Conservation (phyloP, 2,797 vertebrate species). For the Myotis daubentonii region DNA sequence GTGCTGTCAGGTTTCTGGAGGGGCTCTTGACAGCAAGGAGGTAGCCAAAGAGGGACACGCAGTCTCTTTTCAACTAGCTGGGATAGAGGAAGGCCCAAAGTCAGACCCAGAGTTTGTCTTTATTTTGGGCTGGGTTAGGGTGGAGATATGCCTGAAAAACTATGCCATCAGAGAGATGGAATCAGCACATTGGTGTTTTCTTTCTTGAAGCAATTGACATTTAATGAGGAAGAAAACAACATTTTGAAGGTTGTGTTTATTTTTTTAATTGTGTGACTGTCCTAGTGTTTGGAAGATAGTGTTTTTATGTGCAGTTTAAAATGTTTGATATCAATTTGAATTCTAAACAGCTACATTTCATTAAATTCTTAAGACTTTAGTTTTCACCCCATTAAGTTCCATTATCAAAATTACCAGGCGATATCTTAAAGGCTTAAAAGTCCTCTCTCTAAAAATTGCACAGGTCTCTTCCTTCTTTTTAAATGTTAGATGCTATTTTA, state of each 20-base stretch:
- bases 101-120: background rate
- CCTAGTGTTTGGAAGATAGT: slow-evolving; percentile 68
- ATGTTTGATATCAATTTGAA: slow-evolving; percentile 79
- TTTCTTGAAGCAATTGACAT: slow-evolving; percentile 67
- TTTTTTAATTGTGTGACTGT: slow-evolving; percentile 68
- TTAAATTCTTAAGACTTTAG: slow-evolving; percentile 80
- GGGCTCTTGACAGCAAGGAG: background rate
- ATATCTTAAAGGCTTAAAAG: slow-evolving; percentile 79
- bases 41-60: background rate
- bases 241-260: slow-evolving; percentile 74
- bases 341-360: slow-evolving; percentile 80
- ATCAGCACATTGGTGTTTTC: slow-evolving; percentile 42
- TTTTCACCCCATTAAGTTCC: slow-evolving; percentile 82
- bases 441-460: slow-evolving; percentile 71
- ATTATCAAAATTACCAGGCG: slow-evolving; percentile 81
- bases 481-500: slow-evolving; percentile 72
- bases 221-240: slow-evolving; percentile 75
- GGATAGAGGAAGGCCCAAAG: background rate
- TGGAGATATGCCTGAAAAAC: slow-evolving; percentile 43
- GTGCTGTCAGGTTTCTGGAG: background rate
- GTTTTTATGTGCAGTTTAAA: slow-evolving; percentile 76
- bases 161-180: slow-evolving; percentile 44
- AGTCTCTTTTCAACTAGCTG: background rate
- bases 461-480: slow-evolving; percentile 74
- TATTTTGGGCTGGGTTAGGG: background rate